These are phyloP conservation scores for Leiothrix lutea DNA, from an alignment of 2,113 vertebrate genomes.

Conservation along the genomic window DNA sequence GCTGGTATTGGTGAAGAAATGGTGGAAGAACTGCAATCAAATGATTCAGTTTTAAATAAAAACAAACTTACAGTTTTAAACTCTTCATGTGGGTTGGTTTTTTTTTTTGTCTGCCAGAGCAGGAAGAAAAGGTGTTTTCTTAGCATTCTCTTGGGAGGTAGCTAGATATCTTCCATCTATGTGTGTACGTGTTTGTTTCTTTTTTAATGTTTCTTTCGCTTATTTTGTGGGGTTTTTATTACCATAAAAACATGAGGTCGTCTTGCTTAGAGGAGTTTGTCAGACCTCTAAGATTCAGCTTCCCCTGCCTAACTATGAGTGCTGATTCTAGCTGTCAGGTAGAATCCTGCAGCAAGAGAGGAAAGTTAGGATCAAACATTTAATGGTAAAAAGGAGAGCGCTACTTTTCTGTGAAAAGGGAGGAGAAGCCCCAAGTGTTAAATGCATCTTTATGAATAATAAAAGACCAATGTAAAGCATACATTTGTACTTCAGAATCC, in stretches of 20 bases:
- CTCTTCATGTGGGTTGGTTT: background rate
- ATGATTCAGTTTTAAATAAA: background rate
- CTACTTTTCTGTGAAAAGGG: conserved; percentile 44
- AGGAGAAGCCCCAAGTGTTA: conserved; percentile 59
- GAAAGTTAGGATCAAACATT: conserved; percentile 52
- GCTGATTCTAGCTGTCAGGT: conserved; percentile 43
- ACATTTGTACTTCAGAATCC: conserved; percentile 59
- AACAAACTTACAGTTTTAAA: background rate
- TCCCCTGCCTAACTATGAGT: conserved; percentile 13
- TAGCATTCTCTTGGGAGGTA: conserved; percentile 23
- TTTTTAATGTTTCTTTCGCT: background rate
- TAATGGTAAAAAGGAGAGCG: conserved; percentile 8
- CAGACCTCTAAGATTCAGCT: conserved; percentile 14
- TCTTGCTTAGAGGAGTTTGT: conserved; percentile 56
- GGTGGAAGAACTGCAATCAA: background rate
- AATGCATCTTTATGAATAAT: conserved; percentile 61
- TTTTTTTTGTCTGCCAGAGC: background rate
- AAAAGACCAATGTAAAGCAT: conserved; percentile 44
- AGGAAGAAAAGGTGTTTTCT: background rate
- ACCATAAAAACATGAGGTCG: background rate
- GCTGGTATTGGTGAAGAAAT: background rate
- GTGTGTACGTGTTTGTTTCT: conserved; percentile 18
- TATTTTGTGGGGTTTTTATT: background rate
- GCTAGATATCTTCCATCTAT: background rate
- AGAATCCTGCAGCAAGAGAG: conserved; percentile 54